Evolutionary conservation across 2,797 vertebrate genomes (phyloP).

Genomic region (Poecilia picta): DNA sequence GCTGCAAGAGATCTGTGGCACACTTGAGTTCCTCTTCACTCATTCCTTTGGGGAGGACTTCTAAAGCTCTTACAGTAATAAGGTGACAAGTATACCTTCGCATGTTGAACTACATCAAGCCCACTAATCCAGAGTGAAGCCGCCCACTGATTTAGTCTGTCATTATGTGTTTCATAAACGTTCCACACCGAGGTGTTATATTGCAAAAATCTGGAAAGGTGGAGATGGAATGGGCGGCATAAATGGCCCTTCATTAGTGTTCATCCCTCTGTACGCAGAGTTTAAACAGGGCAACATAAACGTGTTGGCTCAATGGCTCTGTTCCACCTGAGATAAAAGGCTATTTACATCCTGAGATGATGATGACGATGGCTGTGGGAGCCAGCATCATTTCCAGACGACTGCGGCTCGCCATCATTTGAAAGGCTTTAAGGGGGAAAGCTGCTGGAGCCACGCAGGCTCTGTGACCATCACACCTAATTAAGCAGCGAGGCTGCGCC

Average conservation of each 20-base stretch:
- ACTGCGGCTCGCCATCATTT: constrained; percentile 68
- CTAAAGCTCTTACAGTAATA: constrained; percentile 81
- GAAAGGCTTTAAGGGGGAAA: constrained; percentile 75
- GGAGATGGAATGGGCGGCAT: constrained; percentile 69
- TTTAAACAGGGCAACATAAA: constrained; percentile 74
- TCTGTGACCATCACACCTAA: constrained; percentile 78
- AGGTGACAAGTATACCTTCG: constrained; percentile 80
- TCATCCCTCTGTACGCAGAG: constrained; percentile 70
- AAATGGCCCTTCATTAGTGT: constrained; percentile 81
- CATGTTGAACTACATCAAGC: constrained; percentile 79
- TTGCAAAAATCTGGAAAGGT: constrained; percentile 68
- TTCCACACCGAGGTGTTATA: constrained; percentile 79
- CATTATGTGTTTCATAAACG: constrained; percentile 85
- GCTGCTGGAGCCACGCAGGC: constrained; percentile 67
- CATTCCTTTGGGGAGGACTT: constrained; percentile 76
- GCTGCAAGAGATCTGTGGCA: constrained; percentile 74
- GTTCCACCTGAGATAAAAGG: constrained; percentile 82
- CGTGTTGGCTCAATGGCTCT: constrained; percentile 69
- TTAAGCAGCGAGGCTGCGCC: constrained; percentile 71
- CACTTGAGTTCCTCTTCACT: constrained; percentile 59
- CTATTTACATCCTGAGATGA: constrained; percentile 76
- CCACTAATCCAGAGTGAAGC: constrained; percentile 82
- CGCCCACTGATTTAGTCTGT: constrained; percentile 83
- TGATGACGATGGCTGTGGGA: constrained; percentile 68
- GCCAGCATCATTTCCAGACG: constrained; percentile 66